phyloP scores from a whole-genome alignment of 1,140 invertebrate species.

The Campoletis sonorensis region DNA sequence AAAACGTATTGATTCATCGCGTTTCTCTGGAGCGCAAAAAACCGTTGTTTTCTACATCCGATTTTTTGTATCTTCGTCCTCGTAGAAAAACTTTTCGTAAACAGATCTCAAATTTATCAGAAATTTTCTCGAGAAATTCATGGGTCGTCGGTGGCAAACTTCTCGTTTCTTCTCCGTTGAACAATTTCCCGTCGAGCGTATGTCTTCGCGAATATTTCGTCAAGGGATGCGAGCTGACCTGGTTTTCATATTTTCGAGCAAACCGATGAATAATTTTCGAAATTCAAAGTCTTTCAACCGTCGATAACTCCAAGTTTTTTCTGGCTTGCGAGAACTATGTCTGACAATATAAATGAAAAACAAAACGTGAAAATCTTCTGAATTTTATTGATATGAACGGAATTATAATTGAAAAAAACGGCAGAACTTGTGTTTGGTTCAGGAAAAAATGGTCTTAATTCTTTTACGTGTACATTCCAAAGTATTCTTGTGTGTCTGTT shows the following conservation, averaged over 20 bases:
- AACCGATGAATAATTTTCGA: background rate
- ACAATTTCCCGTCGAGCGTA: background rate
- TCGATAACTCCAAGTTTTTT: too few relatives aligned
- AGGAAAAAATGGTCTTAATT: too few relatives aligned
- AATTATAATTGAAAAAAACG: too few relatives aligned
- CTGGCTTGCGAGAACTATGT: too few relatives aligned
- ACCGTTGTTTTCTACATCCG: background rate
- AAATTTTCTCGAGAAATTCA: conserved; percentile 12
- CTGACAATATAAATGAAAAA: too few relatives aligned
- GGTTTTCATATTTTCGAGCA: background rate
- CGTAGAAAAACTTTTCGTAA: conserved; percentile 4
- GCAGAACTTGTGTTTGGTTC: too few relatives aligned
- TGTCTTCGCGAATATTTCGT: background rate
- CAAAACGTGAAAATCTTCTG: too few relatives aligned
- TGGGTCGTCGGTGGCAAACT: background rate
- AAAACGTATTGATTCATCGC: too few relatives aligned
- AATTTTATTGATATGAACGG: too few relatives aligned
- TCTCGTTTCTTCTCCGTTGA: conserved; percentile 22
- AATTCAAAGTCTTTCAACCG: background rate
- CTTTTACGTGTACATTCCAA: too few relatives aligned
- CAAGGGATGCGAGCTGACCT: background rate
- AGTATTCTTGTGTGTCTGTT: background rate
- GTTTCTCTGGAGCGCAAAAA: background rate
- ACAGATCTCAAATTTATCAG: conserved; percentile 28
- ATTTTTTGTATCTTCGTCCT: background rate